A percentile compares a stretch with the other conserved stretches of the same genome.
These are phyloP conservation scores for Tipula unca DNA, from an alignment of 2,888 invertebrate species.

Conservation along the genomic window DNA sequence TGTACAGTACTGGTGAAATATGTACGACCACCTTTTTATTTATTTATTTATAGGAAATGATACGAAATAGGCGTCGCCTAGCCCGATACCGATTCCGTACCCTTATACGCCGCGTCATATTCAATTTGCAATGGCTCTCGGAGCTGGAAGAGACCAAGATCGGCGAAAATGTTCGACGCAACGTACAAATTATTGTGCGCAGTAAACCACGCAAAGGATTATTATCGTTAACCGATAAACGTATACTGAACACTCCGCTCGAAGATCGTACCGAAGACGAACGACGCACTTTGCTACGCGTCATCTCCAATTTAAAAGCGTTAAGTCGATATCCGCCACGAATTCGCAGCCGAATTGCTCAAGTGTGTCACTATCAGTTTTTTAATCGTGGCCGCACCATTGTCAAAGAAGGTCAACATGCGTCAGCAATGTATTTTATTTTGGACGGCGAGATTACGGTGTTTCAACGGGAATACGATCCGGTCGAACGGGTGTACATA, in stretches of 20 bases:
- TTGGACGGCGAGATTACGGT: conserved; percentile 48
- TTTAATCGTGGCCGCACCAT: conserved; percentile 46
- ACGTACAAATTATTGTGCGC: conserved; percentile 49
- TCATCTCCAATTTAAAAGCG: conserved; percentile 53
- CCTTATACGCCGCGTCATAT: conserved; percentile 47
- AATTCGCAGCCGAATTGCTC: conserved; percentile 27
- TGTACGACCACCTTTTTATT: background rate
- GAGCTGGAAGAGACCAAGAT: conserved; percentile 36
- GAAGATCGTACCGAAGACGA: conserved; percentile 51
- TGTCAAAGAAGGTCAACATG: conserved; percentile 52
- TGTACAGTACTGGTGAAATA: background rate
- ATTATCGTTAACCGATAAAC: conserved; percentile 49
- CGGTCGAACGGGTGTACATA: conserved; percentile 39
- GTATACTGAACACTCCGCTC: conserved; percentile 48
- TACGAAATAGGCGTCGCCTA: conserved; percentile 36
- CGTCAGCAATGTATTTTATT: conserved; percentile 56
- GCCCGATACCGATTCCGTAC: conserved; percentile 50
- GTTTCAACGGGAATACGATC: conserved; percentile 25
- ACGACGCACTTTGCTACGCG: conserved; percentile 48
- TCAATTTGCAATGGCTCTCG: conserved; percentile 48
- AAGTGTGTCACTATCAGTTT: background rate
- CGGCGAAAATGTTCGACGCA: conserved; percentile 46
- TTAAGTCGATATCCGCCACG: conserved; percentile 53
- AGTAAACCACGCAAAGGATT: conserved; percentile 45
- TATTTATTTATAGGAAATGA: background rate